Base-by-base conservation (phyloP, 2,797 vertebrate genomes). In the Muraenolepis orangiensis region DNA sequence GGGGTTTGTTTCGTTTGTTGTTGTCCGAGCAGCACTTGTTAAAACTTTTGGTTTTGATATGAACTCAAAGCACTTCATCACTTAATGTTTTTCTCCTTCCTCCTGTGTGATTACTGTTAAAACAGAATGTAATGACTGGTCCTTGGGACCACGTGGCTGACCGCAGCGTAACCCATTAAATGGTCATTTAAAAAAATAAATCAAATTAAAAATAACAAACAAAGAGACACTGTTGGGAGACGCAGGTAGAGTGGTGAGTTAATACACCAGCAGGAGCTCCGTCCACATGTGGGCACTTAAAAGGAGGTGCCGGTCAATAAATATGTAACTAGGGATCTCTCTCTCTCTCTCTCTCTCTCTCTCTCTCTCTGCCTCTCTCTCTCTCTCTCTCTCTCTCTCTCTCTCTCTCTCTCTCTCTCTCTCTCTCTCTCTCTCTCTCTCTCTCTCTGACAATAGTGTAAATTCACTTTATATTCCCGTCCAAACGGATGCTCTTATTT, bases 21-120 rank as follows among this genome's bases (percentile, higher is more conserved):
- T n/a, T 81, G 82, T 90, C 78, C 69, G 81, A 93, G 94, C 94
- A 93, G 94, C 94, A 94, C 94, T 94, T 94, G 93, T 70, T 72
- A 81, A 89, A 84, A 91, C 40, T 82, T 79, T 80, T n/a, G n/a
- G 85, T 91, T 89, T 82, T 81, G 78, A 73, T 82, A 78, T 88
- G 88, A 91, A 93, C 87, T 90, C 75, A 72, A 91, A 92, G 91
- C 93, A 93, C 92, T 93, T 93, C 89, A 90, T 91, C 84, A 82
- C 80, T 81, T 86, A 81, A 78, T 72, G 70, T 80, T 82, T 34
- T 71, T 30, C 79, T n/a, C n/a, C n/a, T n/a, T n/a, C n/a, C n/a
- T n/a, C n/a, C n/a, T 74, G 81, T 83, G 82, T 86, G 81, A 79
- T 79, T n/a, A 83, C 87, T 90, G 88, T 89, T 85, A 89, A n/a